phyloP scores from a whole-genome alignment of 2,888 invertebrate species.

The Ormyrus pomaceus region DNA sequence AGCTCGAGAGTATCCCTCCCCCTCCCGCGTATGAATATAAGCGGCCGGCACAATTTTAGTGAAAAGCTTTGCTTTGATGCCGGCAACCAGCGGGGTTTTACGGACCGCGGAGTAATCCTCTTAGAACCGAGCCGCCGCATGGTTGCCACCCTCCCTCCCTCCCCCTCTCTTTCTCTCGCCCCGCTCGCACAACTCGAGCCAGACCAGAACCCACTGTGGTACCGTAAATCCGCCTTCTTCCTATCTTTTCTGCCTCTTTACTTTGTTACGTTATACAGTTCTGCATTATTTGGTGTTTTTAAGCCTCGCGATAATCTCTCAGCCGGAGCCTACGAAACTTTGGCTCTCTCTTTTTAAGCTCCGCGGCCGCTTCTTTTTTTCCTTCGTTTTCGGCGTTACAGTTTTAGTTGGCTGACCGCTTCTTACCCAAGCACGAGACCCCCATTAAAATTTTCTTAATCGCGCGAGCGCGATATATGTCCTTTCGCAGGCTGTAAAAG shows the following conservation, averaged over 20 bases:
- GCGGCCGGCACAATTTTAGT: slow-evolving; percentile 57
- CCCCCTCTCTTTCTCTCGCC: neutral
- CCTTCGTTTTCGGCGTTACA: no score
- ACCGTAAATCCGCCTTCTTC: slow-evolving; percentile 36
- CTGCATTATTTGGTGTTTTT: slow-evolving; percentile 30
- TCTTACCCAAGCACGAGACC: no score
- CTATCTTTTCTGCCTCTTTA: slow-evolving; percentile 41
- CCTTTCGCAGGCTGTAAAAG: no score
- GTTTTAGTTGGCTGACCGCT: no score
- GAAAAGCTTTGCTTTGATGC: slow-evolving; percentile 62
- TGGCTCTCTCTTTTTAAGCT: no score
- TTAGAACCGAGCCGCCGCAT: slow-evolving; percentile 62
- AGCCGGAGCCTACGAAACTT: neutral
- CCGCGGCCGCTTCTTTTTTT: no score
- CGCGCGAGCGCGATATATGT: no score
- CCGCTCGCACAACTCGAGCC: neutral
- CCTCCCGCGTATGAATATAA: slow-evolving; percentile 15
- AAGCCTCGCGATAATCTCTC: slow-evolving; percentile 2
- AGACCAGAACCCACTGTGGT: slow-evolving; percentile 31
- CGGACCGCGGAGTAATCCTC: slow-evolving; percentile 68
- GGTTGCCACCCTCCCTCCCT: slow-evolving; percentile 1
- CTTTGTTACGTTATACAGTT: slow-evolving; percentile 34
- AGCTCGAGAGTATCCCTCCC: no score
- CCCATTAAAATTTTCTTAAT: no score
- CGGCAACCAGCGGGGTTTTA: slow-evolving; percentile 64